A percentile compares a stretch with the other conserved stretches of the same genome.
Conservation (phyloP, 2,797 vertebrate species). For the Triplophysa yarkandensis region DNA sequence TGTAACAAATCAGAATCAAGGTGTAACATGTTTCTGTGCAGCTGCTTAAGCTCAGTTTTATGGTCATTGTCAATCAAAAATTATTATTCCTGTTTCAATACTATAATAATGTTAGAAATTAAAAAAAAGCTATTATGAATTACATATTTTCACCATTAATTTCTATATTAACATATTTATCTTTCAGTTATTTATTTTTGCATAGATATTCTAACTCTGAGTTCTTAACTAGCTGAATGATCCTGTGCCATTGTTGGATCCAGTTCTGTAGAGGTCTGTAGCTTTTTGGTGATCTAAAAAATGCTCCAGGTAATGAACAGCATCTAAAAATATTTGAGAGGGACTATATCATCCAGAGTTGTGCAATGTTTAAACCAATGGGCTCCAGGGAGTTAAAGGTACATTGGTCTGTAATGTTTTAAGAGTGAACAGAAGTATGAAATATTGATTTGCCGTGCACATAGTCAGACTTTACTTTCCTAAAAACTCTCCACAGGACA, state of each 20-base stretch:
- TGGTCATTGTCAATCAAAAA: not conserved
- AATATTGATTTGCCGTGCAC: not conserved
- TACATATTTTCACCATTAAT: no score
- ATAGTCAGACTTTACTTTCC: not conserved
- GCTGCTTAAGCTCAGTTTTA: slow-evolving; percentile 4
- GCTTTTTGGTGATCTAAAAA: not conserved
- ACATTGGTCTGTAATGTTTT: not conserved
- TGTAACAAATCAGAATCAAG: slow-evolving; percentile 17
- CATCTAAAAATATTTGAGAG: not conserved
- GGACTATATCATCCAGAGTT: not conserved
- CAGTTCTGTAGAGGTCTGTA: not conserved
- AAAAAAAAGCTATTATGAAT: no score
- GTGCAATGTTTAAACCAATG: not conserved
- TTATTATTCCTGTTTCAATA: not conserved
- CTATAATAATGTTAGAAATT: no score
- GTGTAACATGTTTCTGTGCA: not conserved
- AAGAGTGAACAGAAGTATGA: not conserved
- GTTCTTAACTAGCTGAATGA: no score
- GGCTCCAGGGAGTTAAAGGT: not conserved
- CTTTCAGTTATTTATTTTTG: no score
- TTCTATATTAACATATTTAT: not conserved
- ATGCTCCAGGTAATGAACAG: not conserved
- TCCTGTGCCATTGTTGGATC: not conserved
- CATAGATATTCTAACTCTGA: no score
- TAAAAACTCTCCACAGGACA: slow-evolving; percentile 5